Base-by-base conservation (phyloP, 2,113 vertebrate genomes). In the Henicopernis longicauda region DNA sequence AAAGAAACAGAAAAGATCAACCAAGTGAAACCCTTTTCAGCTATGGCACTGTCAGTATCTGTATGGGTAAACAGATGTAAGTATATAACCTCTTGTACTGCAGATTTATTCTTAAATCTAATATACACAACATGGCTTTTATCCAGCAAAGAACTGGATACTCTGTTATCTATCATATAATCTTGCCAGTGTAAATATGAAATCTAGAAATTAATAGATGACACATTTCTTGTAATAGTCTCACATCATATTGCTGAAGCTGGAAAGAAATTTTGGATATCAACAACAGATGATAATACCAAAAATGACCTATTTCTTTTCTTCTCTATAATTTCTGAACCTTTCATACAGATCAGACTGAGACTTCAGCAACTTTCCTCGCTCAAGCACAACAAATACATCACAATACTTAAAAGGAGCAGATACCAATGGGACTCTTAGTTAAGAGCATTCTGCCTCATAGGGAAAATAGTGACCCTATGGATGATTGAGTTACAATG, bases 231-330 rank as follows among this genome's bases (percentile, higher is more conserved):
- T 66, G 49, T 59, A 95, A 78, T 71, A 96, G 79, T 62, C 92
- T 95, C 95, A 91, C 69, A 61, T 90, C 82, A 79, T 38, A 95
- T 74, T 93, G 65, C 86, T 93, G 84, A 97, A 96, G 94, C 59
- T 84, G 73, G 66, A 95, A 95, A 82, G 34, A 94, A 83, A 92
- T 92, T 90, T 83, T 93, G 9, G 8, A 7, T 32, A 74, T 25
- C 13, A 70, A n/a, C 14, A 23, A 62, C 26, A 78, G 6, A 61
- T 57, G 20, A 36, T 26, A 66, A 72, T 25, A 13, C 10, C 25
- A 20, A 62, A 87, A 86, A 66, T 21, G 42, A 32, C 3, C 13
- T 34, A 20, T 74, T 89, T 36, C 1, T 62, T 85, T 66, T 54
- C 21, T 72, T 50, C 44, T 76, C 9, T 67, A 14, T n/a, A 79